Conservation (phyloP, 2,797 vertebrate genomes). For the Danio aesculapii region DNA sequence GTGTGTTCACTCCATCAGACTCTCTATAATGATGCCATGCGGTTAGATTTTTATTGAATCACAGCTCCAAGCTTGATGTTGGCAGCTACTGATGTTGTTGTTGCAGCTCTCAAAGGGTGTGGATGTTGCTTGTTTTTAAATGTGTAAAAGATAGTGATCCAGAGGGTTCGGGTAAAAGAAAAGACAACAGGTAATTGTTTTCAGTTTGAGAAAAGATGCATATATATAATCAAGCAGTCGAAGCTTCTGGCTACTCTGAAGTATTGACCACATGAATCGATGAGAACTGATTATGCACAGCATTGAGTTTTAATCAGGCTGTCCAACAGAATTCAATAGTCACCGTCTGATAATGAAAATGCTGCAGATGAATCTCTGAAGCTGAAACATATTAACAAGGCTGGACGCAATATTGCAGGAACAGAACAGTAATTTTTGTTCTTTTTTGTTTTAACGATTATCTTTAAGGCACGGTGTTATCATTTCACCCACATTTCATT, state of each 20-base stretch:
- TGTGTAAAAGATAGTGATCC: neutral
- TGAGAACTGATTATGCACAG: neutral
- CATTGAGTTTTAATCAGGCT: conserved; percentile 21
- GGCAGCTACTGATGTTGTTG: neutral
- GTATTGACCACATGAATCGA: conserved; percentile 7
- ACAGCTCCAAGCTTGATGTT: neutral
- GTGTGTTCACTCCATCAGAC: conserved; percentile 4
- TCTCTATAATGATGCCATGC: neutral
- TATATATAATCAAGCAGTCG: conserved; percentile 29
- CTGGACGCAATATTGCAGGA: conserved; percentile 6
- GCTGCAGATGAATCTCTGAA: conserved; percentile 16
- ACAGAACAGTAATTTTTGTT: neutral
- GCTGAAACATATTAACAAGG: conserved; percentile 3
- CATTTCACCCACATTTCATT: neutral
- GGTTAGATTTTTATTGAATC: conserved; percentile 4
- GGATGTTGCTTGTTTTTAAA: neutral
- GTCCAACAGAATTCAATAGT: conserved; percentile 7
- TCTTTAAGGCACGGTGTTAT: neutral
- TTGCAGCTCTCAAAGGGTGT: neutral
- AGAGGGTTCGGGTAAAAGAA: neutral
- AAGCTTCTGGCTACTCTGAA: conserved; percentile 8
- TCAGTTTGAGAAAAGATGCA: conserved; percentile 22
- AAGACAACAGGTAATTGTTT: conserved; percentile 38
- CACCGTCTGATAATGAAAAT: conserved; percentile 22
- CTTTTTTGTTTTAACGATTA: too few species aligned